Percentiles rank a stretch among this genome's conserved stretches.
phyloP scores from a whole-genome alignment of 1,140 invertebrate genomes.

The Aphelinus certus region DNA sequence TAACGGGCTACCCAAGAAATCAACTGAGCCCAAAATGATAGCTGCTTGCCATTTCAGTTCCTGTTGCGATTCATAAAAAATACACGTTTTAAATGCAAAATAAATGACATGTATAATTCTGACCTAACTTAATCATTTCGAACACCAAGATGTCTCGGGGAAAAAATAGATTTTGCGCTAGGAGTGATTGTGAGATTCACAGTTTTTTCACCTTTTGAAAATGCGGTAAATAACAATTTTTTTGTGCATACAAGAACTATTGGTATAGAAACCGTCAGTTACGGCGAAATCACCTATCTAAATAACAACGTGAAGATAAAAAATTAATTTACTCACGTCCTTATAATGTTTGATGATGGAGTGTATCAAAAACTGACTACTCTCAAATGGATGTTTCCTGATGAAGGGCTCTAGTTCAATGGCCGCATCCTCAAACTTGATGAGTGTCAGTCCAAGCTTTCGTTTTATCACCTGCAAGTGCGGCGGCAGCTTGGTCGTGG shows the following conservation, averaged over 20 bases:
- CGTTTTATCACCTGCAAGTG: slow-evolving; percentile 85
- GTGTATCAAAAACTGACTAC: slow-evolving; percentile 79
- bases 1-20: slow-evolving; percentile 96
- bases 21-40: slow-evolving; percentile 93
- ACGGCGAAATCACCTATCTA: no score
- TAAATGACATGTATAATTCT: background rate
- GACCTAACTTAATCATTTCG: no score
- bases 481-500: slow-evolving; percentile 80
- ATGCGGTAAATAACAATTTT: no score
- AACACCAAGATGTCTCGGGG: no score
- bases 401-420: slow-evolving; percentile 91
- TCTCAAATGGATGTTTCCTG: slow-evolving; percentile 89
- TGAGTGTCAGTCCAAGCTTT: slow-evolving; percentile 85
- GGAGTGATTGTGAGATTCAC: no score
- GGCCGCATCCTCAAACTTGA: slow-evolving; percentile 95
- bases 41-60: slow-evolving; percentile 95
- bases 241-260: no score
- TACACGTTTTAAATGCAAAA: slow-evolving; percentile 17
- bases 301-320: background rate
- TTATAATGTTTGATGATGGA: slow-evolving; percentile 84
- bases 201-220: no score
- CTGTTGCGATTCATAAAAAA: slow-evolving; percentile 56
- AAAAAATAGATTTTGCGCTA: background rate
- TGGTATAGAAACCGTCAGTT: no score
- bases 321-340: slow-evolving; percentile 67